phyloP scores from a whole-genome alignment of 2,797 vertebrate genomes.

The Corythornis leucogaster region DNA sequence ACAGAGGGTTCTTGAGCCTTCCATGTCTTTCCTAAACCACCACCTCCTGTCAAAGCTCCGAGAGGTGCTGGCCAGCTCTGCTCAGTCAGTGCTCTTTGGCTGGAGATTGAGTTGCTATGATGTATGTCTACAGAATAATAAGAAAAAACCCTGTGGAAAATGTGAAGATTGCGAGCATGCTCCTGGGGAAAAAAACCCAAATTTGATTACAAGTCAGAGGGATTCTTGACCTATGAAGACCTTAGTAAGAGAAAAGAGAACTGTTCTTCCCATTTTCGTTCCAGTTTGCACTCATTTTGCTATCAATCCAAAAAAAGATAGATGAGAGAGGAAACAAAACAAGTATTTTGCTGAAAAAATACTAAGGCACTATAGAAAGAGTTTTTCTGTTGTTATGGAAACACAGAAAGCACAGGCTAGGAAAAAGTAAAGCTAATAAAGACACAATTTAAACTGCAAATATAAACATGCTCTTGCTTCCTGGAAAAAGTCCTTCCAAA shows the following conservation, averaged over 20 bases:
- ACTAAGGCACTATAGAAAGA: conserved; percentile 19
- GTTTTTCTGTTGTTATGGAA: conserved; percentile 70
- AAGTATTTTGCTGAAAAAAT: neutral
- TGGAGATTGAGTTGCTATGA: conserved; percentile 8
- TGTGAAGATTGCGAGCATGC: neutral
- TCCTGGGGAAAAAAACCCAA: neutral
- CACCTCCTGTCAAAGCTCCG: conserved; percentile 1
- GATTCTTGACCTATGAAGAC: conserved; percentile 8
- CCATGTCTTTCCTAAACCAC: neutral
- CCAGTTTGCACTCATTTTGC: neutral
- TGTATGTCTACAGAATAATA: conserved; percentile 15
- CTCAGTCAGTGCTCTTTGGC: neutral
- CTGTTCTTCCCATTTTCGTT: neutral
- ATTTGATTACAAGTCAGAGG: conserved; percentile 15
- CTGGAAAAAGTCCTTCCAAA: conserved; percentile 51
- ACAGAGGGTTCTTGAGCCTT: neutral
- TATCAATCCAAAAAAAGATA: neutral
- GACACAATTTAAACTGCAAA: conserved; percentile 33
- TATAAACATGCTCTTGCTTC: conserved; percentile 40
- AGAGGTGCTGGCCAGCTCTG: neutral
- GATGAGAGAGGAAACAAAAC: neutral
- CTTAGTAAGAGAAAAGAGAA: neutral
- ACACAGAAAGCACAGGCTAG: conserved; percentile 44
- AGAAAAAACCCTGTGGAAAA: neutral
- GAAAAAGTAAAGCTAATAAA: conserved; percentile 45